Percentiles rank a stretch among this genome's conserved stretches.
phyloP scores from a whole-genome alignment of 2,113 vertebrate genomes.

The Clinocottus analis region DNA sequence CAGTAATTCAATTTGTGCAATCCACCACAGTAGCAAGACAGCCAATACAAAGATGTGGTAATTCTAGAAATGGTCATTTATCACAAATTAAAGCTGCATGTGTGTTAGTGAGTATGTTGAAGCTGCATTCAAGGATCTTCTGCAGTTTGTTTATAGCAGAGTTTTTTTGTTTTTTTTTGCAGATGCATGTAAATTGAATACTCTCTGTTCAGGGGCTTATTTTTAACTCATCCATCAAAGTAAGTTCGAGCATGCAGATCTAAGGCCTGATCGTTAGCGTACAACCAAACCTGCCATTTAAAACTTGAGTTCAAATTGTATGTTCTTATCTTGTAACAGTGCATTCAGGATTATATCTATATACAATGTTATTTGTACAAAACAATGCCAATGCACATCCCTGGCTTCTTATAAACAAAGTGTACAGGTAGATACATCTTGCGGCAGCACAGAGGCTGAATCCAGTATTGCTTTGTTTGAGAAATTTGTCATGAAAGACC shows the following conservation, averaged over 20 bases:
- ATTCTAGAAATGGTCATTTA: slow-evolving; percentile 53
- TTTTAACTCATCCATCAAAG: slow-evolving; percentile 21
- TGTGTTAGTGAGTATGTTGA: slow-evolving; percentile 28
- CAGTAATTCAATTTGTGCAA: slow-evolving; percentile 66
- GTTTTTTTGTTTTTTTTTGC: slow-evolving; percentile 44
- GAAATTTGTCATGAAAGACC: slow-evolving; percentile 41
- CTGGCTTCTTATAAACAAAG: slow-evolving; percentile 77
- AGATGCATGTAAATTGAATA: slow-evolving; percentile 30
- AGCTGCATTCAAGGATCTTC: slow-evolving; percentile 49
- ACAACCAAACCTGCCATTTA: slow-evolving; percentile 53
- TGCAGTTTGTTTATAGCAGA: slow-evolving; percentile 40
- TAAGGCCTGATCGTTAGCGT: slow-evolving; percentile 43
- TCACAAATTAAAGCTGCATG: slow-evolving; percentile 59
- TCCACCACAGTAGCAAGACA: slow-evolving; percentile 68
- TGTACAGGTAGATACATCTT: slow-evolving; percentile 81
- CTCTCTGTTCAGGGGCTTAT: slow-evolving; percentile 30
- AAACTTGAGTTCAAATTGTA: slow-evolving; percentile 61
- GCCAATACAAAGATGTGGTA: slow-evolving; percentile 62
- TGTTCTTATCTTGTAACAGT: slow-evolving; percentile 70
- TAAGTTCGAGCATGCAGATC: slow-evolving; percentile 63
- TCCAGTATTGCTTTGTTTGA: slow-evolving; percentile 67
- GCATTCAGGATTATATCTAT: slow-evolving; percentile 79
- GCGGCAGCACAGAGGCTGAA: slow-evolving; percentile 64
- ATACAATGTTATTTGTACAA: slow-evolving; percentile 82
- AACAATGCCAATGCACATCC: slow-evolving; percentile 66